Percentiles rank a stretch among this genome's conserved stretches.
Conservation (phyloP, 2,113 vertebrate species). For the Lipophrys pholis region DNA sequence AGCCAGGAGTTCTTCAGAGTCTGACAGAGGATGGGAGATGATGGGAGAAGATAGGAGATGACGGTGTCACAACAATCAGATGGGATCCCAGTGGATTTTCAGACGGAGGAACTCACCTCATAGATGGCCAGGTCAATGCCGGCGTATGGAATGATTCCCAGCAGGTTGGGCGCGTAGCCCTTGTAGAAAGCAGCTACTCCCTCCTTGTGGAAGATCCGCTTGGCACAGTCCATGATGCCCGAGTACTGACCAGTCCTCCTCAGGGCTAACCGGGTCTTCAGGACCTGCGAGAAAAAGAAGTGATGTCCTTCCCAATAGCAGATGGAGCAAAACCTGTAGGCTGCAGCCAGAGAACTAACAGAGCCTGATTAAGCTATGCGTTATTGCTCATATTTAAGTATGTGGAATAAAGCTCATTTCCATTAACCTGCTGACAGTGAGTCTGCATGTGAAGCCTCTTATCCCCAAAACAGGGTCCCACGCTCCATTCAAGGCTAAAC, state of each 20-base stretch:
- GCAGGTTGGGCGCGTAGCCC: constrained; percentile 95
- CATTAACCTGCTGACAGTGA: too few species aligned
- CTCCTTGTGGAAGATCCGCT: constrained; percentile 88
- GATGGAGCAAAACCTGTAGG: neutral
- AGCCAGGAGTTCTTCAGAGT: constrained; percentile 95
- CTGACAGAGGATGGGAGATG: constrained; percentile 67
- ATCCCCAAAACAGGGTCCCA: too few species aligned
- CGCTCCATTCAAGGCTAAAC: too few species aligned
- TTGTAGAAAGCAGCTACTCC: constrained; percentile 93
- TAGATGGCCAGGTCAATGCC: constrained; percentile 97
- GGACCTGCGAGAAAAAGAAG: constrained; percentile 82
- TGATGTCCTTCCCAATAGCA: neutral
- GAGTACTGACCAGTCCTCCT: constrained; percentile 92
- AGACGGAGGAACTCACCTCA: constrained; percentile 83
- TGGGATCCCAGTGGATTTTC: neutral
- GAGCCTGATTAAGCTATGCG: too few species aligned
- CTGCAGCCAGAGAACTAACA: neutral
- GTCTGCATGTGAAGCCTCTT: too few species aligned
- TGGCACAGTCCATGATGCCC: constrained; percentile 90
- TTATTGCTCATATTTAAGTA: too few species aligned
- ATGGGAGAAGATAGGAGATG: neutral
- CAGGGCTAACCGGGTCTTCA: constrained; percentile 94
- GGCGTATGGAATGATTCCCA: constrained; percentile 97
- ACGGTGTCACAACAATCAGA: neutral
- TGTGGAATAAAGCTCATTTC: too few species aligned